A percentile compares a stretch with the other conserved stretches of the same genome.
phyloP scores from a whole-genome alignment of 2,113 vertebrate species.

The Ellobius talpinus region DNA sequence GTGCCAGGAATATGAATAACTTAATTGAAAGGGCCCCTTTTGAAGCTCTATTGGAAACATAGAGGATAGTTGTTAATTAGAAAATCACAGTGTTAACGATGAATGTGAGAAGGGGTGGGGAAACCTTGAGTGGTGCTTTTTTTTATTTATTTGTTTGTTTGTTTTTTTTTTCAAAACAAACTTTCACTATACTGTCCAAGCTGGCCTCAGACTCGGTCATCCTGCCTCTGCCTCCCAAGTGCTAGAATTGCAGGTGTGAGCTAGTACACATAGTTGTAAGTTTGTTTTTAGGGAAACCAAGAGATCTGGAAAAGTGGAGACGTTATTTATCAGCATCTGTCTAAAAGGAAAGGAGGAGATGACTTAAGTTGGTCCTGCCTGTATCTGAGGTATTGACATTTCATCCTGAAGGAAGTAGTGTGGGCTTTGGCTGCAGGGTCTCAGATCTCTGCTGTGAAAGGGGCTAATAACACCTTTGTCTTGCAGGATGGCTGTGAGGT shows the following conservation, averaged over 20 bases:
- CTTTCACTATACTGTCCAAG: background rate
- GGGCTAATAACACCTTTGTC: background rate
- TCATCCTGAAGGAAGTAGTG: background rate
- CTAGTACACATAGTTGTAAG: conserved; percentile 25
- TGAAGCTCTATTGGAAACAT: conserved; percentile 6
- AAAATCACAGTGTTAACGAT: background rate
- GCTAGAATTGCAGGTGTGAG: background rate
- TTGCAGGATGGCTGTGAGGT: background rate
- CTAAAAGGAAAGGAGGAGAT: background rate
- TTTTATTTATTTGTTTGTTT: no score
- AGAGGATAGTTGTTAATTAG: conserved; percentile 9
- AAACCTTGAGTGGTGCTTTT: background rate
- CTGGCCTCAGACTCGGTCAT: background rate
- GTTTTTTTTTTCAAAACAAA: background rate
- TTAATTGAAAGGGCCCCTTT: conserved; percentile 39
- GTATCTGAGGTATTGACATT: background rate
- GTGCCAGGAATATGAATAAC: background rate
- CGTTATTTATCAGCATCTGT: background rate
- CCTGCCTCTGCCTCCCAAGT: background rate
- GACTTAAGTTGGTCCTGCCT: background rate
- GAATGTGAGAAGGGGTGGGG: background rate
- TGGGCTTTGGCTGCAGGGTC: background rate
- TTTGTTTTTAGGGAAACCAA: conserved; percentile 39
- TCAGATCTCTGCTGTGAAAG: background rate
- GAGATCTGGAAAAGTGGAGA: background rate